phyloP scores from a whole-genome alignment of 2,113 vertebrate species.

The Urocitellus parryii region DNA sequence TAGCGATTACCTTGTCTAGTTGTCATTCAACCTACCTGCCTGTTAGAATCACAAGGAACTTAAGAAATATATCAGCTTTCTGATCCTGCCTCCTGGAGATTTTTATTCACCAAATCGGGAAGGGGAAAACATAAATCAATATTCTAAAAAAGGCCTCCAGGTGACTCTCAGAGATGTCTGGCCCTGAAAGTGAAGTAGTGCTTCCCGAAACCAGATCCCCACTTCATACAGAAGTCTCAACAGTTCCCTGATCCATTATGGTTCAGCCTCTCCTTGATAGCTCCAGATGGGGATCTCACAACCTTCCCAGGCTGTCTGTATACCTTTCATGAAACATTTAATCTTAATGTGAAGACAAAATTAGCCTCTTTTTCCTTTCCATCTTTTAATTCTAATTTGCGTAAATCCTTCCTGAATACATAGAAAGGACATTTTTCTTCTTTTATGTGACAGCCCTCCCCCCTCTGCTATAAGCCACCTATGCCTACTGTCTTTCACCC shows the following conservation, averaged over 20 bases:
- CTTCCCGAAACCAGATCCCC: background rate
- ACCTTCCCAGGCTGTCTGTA: background rate
- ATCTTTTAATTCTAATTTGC: background rate
- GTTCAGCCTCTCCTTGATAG: background rate
- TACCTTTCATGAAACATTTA: background rate
- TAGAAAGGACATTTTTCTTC: background rate
- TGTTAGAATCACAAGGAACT: background rate
- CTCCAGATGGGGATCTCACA: background rate
- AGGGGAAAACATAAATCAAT: background rate
- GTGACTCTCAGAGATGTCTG: background rate
- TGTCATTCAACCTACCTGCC: background rate
- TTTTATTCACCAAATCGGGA: background rate
- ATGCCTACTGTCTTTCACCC: too few species aligned
- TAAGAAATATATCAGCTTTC: background rate
- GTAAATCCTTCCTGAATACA: background rate
- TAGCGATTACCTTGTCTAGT: background rate
- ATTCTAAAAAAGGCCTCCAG: background rate
- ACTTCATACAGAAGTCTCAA: background rate
- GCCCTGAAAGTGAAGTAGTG: background rate
- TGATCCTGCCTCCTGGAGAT: constrained; percentile 9
- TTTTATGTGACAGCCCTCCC: background rate
- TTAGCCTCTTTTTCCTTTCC: background rate
- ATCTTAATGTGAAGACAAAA: background rate
- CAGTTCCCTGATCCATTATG: too few species aligned
- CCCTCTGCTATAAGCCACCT: background rate